phyloP scores from a whole-genome alignment of 2,113 vertebrate species.

The Isurus oxyrinchus region DNA sequence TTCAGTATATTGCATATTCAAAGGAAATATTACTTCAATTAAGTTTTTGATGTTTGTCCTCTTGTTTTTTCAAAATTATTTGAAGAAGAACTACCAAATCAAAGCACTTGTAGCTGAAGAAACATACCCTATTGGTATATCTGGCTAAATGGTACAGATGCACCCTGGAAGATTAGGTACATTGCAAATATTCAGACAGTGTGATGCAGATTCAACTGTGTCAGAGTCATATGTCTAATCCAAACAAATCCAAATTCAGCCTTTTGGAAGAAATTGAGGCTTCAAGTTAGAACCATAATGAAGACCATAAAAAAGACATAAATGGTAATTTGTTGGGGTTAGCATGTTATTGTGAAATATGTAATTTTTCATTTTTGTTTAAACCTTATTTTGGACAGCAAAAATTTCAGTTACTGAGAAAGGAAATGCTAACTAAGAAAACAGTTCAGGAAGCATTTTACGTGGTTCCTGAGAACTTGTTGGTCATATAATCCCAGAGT shows the following conservation, averaged over 20 bases:
- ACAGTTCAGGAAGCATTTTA: not conserved
- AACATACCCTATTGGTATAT: not conserved
- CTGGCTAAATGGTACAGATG: not conserved
- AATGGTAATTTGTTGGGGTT: not conserved
- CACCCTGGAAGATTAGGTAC: not conserved
- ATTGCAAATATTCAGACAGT: not conserved
- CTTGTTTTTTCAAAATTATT: not conserved
- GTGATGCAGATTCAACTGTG: not conserved
- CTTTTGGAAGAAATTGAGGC: not conserved
- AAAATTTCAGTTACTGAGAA: not conserved
- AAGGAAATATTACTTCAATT: not conserved
- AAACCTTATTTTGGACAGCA: not conserved
- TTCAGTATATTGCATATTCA: not conserved
- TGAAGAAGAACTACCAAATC: not conserved
- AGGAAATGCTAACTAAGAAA: not conserved
- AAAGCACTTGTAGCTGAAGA: not conserved
- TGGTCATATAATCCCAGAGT: not conserved
- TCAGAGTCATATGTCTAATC: not conserved
- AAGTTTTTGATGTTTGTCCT: not conserved
- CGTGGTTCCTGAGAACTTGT: not conserved
- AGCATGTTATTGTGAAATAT: not conserved
- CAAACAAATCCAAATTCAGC: not conserved
- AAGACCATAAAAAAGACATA: not conserved
- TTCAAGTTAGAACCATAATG: not conserved
- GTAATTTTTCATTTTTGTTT: not conserved